Evolutionary conservation across 2,888 invertebrate genomes (phyloP).

Genomic region (Drosophila subsilvestris): DNA sequence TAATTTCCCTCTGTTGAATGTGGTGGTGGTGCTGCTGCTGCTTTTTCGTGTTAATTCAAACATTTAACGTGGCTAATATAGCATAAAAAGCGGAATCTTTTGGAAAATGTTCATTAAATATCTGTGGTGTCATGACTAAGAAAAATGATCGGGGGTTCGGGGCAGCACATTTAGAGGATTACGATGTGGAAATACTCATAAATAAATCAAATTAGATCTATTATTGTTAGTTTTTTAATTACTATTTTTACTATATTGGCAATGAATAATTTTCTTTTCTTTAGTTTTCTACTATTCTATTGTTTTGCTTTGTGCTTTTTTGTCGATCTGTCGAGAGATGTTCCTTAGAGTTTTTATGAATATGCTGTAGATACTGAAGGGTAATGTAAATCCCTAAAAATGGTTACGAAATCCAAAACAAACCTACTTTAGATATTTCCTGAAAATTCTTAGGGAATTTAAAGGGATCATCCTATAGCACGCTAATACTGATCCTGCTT

Average conservation of each 20-base stretch:
- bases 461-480: too few species aligned
- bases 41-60: conserved; percentile 34
- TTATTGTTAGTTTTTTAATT: background rate
- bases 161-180: conserved; percentile 30
- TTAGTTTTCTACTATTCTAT: too few species aligned
- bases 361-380: background rate
- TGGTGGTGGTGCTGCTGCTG: background rate
- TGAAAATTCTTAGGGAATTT: too few species aligned
- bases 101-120: conserved; percentile 9
- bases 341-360: too few species aligned
- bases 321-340: background rate
- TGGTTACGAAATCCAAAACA: too few species aligned
- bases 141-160: conserved; percentile 25
- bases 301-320: background rate
- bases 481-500: too few species aligned
- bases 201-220: background rate
- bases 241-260: background rate
- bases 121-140: conserved; percentile 33
- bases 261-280: too few species aligned
- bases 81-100: conserved; percentile 16
- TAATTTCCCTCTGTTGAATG: conserved; percentile 21
- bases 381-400: background rate
- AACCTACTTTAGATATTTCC: too few species aligned
- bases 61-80: conserved; percentile 31
- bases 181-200: conserved; percentile 24